Base-by-base conservation (phyloP, 2,113 vertebrate genomes). In the Periophthalmodon schlosseri region DNA sequence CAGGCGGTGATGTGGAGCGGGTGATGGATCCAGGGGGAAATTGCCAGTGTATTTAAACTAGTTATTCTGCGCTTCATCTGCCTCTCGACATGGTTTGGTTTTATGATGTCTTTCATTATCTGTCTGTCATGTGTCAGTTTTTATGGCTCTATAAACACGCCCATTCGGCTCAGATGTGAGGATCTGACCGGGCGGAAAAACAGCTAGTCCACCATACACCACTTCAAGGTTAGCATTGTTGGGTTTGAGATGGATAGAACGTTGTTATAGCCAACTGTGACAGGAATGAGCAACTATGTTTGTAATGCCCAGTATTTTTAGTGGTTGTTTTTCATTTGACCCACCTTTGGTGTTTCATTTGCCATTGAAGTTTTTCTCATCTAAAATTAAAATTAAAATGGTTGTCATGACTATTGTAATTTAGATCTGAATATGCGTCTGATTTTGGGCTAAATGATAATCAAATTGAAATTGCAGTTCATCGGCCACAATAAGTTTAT, bases 41-140 rank as follows among this genome's bases (percentile, higher is more conserved):
- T 90, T 76, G 84, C 57, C 75, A 47, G 73, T 74, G 50, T 78
- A 77, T 73, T 84, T 83, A 75, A 86, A 84, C 76, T 76, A 70
- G 75, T 87, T 85, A 74, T 88, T 89, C 82, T 78, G 50, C 70
- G 33, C 86, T 84, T 87, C 78, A 81, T 84, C 83, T 77, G 72
- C 78, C 75, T 81, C 73, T 81, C 88, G 84, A 86, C 85, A 84
- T 60, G 77, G 74, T 76, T 82, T 78, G 71, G 47, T 87, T 89
- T 84, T 81, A 86, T 84, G 81, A 87, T 84, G 73, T 84, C 70
- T 87, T 86, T 89, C 74, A 87, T 90, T 86, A 86, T 88, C 84
- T 79, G 79, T 88, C 78, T 77, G 82, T 85, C 84, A 85, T 58
- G 44, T 77, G 84, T 89, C 84, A 76, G 64, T 72, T 77, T 88